A percentile compares a stretch with the other conserved stretches of the same genome.
Evolutionary conservation across 2,888 invertebrate genomes (phyloP).

Genomic region (Diaprepes abbreviatus): DNA sequence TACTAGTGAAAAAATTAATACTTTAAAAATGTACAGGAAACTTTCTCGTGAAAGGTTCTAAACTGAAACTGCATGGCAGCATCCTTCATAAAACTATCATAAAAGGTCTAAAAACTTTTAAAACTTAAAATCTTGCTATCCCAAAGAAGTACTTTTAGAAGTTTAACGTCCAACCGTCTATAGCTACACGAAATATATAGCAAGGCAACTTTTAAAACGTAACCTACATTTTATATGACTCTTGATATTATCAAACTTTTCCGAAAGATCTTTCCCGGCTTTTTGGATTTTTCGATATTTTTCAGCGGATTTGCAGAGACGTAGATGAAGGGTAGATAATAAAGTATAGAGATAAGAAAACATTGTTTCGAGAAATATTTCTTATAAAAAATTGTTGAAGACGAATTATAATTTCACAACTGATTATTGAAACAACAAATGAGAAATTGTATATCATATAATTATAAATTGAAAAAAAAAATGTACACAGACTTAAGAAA

Average conservation of each 20-base stretch:
- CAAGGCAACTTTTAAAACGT: conserved; percentile 30
- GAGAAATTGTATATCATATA: no score
- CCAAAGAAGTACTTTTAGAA: conserved; percentile 27
- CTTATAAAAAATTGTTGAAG: no score
- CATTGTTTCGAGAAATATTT: no score
- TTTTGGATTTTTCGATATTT: conserved; percentile 20
- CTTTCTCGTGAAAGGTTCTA: background rate
- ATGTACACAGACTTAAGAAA: no score
- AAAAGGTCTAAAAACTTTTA: conserved; percentile 18
- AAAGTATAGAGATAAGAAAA: no score
- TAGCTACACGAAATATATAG: conserved; percentile 30
- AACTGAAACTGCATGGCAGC: conserved; percentile 1
- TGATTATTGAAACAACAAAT: no score
- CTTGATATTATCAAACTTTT: conserved; percentile 43
- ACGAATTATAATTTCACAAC: no score
- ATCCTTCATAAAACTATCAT: conserved; percentile 20
- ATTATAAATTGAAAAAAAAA: no score
- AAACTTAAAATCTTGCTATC: conserved; percentile 24
- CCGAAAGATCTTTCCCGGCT: conserved; percentile 18
- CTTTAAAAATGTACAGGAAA: conserved; percentile 1
- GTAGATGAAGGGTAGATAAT: no score
- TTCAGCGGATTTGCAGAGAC: background rate
- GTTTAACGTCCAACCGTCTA: conserved; percentile 24
- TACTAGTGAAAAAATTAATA: background rate
- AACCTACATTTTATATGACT: conserved; percentile 35